Percentiles rank a stretch among this genome's conserved stretches.
phyloP scores from a whole-genome alignment of 2,113 vertebrate species.

The Pelvicachromis taeniatus region DNA sequence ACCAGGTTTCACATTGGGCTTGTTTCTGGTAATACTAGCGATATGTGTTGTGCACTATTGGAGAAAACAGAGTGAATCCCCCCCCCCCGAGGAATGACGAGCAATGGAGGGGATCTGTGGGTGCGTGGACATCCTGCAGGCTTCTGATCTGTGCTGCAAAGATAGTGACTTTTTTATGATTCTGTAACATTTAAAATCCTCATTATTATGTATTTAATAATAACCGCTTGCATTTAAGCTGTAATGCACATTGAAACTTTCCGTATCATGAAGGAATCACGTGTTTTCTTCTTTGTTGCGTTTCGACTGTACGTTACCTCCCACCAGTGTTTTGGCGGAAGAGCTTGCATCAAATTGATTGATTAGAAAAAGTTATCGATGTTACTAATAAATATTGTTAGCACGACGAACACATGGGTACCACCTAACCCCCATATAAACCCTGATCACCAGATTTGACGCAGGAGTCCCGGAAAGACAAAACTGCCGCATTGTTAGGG shows the following conservation, averaged over 20 bases:
- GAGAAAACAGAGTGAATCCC: background rate
- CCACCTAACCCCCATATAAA: accelerated
- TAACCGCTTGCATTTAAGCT: background rate
- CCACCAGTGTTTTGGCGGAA: constrained; percentile 29
- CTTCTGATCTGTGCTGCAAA: background rate
- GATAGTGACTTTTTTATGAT: background rate
- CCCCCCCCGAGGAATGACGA: accelerated
- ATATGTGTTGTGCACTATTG: background rate
- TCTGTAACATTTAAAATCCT: background rate
- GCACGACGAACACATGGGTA: background rate
- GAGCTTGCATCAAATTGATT: background rate
- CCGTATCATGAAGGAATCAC: background rate
- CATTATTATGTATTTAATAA: background rate
- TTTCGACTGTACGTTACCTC: background rate
- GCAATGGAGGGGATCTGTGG: background rate
- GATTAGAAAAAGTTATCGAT: background rate
- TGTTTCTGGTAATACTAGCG: background rate
- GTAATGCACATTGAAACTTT: background rate
- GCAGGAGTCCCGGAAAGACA: background rate
- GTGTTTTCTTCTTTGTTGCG: background rate
- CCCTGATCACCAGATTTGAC: accelerated
- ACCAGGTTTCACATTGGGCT: background rate
- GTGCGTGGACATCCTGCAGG: background rate
- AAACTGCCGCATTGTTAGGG: background rate
- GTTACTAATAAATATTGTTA: background rate